Percentiles rank a stretch among this genome's conserved stretches.
phyloP scores from a whole-genome alignment of 1,140 invertebrate species.

The Papilio machaon region DNA sequence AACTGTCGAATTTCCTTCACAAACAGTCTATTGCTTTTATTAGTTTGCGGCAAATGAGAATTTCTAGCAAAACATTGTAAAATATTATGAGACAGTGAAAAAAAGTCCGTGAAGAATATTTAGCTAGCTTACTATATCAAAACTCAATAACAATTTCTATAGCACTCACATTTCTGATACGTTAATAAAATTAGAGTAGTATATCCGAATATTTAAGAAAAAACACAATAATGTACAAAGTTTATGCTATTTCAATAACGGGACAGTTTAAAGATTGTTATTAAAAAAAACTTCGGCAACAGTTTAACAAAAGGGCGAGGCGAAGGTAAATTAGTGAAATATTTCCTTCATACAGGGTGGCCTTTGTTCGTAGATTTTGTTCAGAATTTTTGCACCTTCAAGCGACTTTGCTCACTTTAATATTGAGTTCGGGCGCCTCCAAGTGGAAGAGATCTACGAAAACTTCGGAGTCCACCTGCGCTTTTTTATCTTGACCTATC shows the following conservation, averaged over 20 bases:
- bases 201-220: background rate
- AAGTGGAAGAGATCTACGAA: slow-evolving; percentile 39
- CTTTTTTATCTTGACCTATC: slow-evolving; percentile 40
- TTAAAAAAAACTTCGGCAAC: slow-evolving; percentile 40
- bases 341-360: slow-evolving; percentile 38
- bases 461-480: slow-evolving; percentile 38
- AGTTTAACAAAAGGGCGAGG: slow-evolving; percentile 36
- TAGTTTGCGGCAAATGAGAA: background rate
- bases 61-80: background rate
- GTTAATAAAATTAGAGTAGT: background rate
- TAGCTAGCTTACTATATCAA: background rate
- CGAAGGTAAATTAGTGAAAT: slow-evolving; percentile 43
- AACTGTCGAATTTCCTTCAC: slow-evolving; percentile 5
- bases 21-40: slow-evolving; percentile 12
- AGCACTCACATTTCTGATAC: background rate
- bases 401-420: slow-evolving; percentile 39
- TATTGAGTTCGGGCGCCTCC: slow-evolving; percentile 36
- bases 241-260: slow-evolving; percentile 24
- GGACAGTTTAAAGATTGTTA: slow-evolving; percentile 37
- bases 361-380: slow-evolving; percentile 39
- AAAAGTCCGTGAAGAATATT: background rate
- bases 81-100: background rate
- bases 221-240: background rate
- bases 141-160: background rate
- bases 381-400: slow-evolving; percentile 42